These are phyloP conservation scores for Drosophila kanekoi DNA, from an alignment of 2,888 invertebrate genomes.

Conservation along the genomic window DNA sequence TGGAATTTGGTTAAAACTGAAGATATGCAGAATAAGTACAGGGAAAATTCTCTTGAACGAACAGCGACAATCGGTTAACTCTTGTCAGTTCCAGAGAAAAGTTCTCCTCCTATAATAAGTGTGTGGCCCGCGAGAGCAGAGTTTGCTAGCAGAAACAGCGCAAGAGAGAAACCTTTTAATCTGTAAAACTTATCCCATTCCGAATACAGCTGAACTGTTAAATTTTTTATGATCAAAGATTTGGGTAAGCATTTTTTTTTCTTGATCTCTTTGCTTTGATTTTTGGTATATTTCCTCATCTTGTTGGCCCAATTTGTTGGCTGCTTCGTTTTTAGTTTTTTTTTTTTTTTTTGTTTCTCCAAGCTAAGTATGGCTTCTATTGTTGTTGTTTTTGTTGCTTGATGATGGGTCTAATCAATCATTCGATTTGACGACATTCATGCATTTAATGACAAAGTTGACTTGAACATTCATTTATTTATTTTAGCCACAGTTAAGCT, in stretches of 20 bases:
- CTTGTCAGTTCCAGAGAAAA: too few species aligned
- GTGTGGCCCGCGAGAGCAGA: too few species aligned
- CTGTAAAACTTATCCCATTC: not conserved
- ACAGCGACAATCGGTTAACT: too few species aligned
- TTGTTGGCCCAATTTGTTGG: slow-evolving; percentile 12
- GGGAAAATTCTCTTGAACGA: too few species aligned
- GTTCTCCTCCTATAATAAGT: too few species aligned
- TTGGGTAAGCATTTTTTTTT: slow-evolving; percentile 4
- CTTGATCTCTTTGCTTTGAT: not conserved
- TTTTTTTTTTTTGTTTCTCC: slow-evolving; percentile 1
- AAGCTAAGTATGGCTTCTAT: slow-evolving; percentile 2
- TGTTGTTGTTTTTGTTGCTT: not conserved
- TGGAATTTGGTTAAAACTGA: too few species aligned
- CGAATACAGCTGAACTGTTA: not conserved
- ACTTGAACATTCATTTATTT: not conserved
- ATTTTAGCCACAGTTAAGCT: too few species aligned
- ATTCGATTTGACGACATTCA: slow-evolving; percentile 26
- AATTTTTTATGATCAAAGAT: slow-evolving; percentile 2
- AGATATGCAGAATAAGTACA: too few species aligned
- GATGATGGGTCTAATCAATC: slow-evolving; percentile 20
- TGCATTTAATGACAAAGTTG: slow-evolving; percentile 6
- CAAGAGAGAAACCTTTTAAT: not conserved
- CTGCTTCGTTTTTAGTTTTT: too few species aligned
- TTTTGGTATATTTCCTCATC: slow-evolving; percentile 22
- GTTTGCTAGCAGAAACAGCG: too few species aligned